phyloP scores from a whole-genome alignment of 2,797 vertebrate species.

The Coregonus ussuriensis region DNA sequence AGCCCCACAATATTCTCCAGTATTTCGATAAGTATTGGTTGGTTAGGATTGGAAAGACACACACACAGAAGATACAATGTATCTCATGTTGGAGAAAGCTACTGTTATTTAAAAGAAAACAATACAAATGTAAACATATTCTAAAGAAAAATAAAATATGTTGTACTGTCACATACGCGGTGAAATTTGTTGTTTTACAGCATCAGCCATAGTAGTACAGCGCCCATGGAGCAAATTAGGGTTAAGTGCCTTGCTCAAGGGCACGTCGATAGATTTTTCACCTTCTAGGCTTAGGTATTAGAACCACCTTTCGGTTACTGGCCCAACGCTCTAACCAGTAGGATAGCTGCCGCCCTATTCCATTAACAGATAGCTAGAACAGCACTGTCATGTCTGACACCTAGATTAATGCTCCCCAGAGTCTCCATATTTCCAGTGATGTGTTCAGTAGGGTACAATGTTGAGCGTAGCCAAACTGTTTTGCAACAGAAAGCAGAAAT shows the following conservation, averaged over 20 bases:
- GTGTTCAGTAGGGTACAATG: background rate
- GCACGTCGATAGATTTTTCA: too few species aligned
- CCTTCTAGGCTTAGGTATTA: too few species aligned
- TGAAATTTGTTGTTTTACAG: background rate
- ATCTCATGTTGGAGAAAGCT: constrained; percentile 25
- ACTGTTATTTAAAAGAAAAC: background rate
- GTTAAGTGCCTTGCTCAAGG: too few species aligned
- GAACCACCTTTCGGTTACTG: too few species aligned
- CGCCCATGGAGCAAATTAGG: too few species aligned
- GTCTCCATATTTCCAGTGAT: background rate
- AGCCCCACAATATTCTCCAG: constrained; percentile 38
- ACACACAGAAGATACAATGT: constrained; percentile 39
- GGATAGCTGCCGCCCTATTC: too few species aligned
- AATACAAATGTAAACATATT: background rate
- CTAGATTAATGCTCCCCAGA: background rate
- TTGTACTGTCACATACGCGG: too few species aligned
- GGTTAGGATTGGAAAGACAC: constrained; percentile 57
- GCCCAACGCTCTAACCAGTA: too few species aligned
- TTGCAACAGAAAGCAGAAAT: background rate
- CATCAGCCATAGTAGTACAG: background rate
- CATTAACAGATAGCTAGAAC: background rate
- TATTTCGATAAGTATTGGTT: constrained; percentile 56
- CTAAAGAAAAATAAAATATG: too few species aligned
- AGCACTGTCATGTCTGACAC: background rate
- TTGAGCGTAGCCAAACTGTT: background rate